phyloP scores from a whole-genome alignment of 2,797 vertebrate species.

The Ambastaia sidthimunki region DNA sequence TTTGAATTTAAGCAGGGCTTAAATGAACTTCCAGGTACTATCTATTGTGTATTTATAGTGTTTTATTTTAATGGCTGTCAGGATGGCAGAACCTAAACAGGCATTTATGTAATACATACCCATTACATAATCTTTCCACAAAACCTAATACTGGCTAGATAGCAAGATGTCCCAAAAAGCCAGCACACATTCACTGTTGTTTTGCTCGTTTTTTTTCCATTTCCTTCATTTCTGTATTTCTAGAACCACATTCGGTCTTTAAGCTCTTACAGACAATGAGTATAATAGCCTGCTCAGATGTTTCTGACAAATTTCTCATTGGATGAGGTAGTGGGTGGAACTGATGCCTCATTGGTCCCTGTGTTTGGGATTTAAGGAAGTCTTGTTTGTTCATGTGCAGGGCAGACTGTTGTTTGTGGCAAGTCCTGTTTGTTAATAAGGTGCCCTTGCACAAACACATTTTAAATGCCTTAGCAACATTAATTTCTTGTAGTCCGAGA shows the following conservation, averaged over 20 bases:
- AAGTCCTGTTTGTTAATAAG: neutral
- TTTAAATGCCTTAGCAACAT: neutral
- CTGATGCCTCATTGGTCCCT: constrained; percentile 56
- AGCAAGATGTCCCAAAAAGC: neutral
- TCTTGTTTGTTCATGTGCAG: constrained; percentile 40
- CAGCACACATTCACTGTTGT: constrained; percentile 1
- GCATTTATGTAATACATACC: constrained; percentile 56
- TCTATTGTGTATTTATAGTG: neutral
- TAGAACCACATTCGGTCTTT: neutral
- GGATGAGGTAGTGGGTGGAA: constrained; percentile 57
- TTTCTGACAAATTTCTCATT: constrained; percentile 60
- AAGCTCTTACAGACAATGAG: neutral
- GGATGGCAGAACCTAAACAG: neutral
- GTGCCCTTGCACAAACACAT: neutral
- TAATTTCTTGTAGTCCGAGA: neutral
- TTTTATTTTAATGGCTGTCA: neutral
- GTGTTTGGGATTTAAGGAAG: constrained; percentile 31
- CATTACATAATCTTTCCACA: neutral
- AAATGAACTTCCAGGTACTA: no score
- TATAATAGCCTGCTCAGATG: constrained; percentile 31
- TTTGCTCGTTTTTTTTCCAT: neutral
- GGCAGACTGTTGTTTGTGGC: constrained; percentile 2
- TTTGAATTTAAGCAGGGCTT: no score
- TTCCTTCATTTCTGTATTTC: neutral
- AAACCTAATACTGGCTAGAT: neutral